A percentile compares a stretch with the other conserved stretches of the same genome.
phyloP scores from a whole-genome alignment of 2,888 invertebrate genomes.

The Noctua fimbriata region DNA sequence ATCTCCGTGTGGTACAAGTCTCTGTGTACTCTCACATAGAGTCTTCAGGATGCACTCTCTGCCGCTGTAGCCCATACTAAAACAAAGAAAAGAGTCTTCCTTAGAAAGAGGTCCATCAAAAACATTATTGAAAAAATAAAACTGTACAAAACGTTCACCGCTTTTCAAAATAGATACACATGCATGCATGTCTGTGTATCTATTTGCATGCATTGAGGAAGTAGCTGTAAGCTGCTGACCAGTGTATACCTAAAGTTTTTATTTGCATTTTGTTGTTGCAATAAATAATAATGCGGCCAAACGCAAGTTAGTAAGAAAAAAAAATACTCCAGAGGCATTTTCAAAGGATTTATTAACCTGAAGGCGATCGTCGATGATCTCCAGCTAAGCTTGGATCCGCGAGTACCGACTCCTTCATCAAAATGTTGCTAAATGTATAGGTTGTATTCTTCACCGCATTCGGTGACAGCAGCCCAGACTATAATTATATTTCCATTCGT shows the following conservation, averaged over 20 bases:
- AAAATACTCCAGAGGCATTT: no score
- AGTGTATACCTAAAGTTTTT: neutral
- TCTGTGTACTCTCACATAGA: constrained; percentile 92
- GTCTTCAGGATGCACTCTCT: constrained; percentile 92
- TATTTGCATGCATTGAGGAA: no score
- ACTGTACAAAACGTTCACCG: neutral
- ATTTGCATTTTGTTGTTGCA: neutral
- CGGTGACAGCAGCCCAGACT: neutral
- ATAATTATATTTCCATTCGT: neutral
- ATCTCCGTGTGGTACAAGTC: constrained; percentile 88
- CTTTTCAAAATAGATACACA: no score
- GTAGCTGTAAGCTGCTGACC: neutral
- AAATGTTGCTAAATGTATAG: neutral
- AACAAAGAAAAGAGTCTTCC: constrained; percentile 57
- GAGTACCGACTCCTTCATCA: neutral
- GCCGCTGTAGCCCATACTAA: constrained; percentile 93
- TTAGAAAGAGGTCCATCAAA: neutral
- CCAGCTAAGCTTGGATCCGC: neutral
- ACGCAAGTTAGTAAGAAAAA: no score
- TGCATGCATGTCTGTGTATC: no score
- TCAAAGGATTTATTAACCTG: neutral
- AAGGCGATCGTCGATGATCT: neutral
- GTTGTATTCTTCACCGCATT: no score
- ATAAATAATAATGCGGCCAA: no score
- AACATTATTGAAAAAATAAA: neutral